phyloP scores from a whole-genome alignment of 2,797 vertebrate genomes.

The Sebastes trivittatus region DNA sequence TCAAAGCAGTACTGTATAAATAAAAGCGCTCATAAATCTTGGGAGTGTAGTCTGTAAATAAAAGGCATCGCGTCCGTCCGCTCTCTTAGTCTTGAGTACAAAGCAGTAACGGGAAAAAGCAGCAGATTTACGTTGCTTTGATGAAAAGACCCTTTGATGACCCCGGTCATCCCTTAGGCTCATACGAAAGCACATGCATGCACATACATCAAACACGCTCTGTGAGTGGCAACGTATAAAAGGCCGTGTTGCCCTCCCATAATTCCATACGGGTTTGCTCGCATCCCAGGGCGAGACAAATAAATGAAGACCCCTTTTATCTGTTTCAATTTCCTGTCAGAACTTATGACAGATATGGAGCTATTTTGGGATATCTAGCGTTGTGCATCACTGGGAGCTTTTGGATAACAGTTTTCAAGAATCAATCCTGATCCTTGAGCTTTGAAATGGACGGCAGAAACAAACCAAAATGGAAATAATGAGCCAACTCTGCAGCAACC shows the following conservation, averaged over 20 bases:
- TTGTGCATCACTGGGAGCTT: constrained; percentile 10
- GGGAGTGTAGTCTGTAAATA: background rate
- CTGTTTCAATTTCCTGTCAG: constrained; percentile 63
- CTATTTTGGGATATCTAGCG: constrained; percentile 25
- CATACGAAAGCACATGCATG: constrained; percentile 2
- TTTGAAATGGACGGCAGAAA: constrained; percentile 1
- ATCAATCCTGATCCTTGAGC: background rate
- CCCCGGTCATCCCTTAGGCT: constrained; percentile 18
- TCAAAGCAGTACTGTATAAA: background rate
- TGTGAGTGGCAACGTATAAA: constrained; percentile 22
- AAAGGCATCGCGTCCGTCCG: background rate
- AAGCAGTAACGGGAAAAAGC: constrained; percentile 2
- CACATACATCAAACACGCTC: constrained; percentile 44
- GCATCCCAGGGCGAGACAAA: constrained; percentile 27
- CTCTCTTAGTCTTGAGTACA: background rate
- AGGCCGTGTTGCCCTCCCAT: background rate
- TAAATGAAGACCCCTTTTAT: constrained; percentile 33
- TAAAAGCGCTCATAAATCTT: background rate
- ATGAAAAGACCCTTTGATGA: constrained; percentile 59
- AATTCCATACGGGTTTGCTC: constrained; percentile 28
- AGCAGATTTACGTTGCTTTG: constrained; percentile 45
- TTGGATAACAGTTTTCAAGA: constrained; percentile 7
- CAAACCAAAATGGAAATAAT: background rate
- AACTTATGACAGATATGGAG: constrained; percentile 30
- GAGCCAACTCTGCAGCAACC: background rate